Percentiles rank a stretch among this genome's conserved stretches.
phyloP scores from a whole-genome alignment of 2,797 vertebrate species.

The Carapus acus region DNA sequence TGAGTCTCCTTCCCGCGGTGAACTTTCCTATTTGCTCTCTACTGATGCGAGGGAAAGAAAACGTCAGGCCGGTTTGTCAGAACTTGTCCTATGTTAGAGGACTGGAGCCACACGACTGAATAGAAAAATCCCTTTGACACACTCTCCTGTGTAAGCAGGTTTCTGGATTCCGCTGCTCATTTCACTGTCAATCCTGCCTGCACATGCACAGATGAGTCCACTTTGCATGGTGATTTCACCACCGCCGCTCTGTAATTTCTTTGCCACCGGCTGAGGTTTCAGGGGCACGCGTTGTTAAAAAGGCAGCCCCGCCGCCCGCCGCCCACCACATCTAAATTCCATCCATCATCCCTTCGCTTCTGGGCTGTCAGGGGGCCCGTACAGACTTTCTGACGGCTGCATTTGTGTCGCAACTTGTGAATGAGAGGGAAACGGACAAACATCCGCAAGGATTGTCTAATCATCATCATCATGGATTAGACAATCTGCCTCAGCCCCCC shows the following conservation, averaged over 20 bases:
- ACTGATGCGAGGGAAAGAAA: conserved; percentile 5
- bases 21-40: conserved; percentile 4
- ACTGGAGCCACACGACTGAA: conserved; percentile 22
- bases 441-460: conserved; percentile 24
- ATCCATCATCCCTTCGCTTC: conserved; percentile 25
- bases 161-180: conserved; percentile 14
- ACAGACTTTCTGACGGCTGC: conserved; percentile 20
- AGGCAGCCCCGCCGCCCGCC: no score
- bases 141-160: conserved; percentile 13
- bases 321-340: conserved; percentile 29
- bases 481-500: neutral
- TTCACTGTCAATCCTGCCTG: conserved; percentile 35
- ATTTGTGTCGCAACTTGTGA: conserved; percentile 20
- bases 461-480: neutral
- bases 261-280: neutral
- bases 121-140: conserved; percentile 35
- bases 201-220: conserved; percentile 35
- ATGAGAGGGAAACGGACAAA: conserved; percentile 10
- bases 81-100: conserved; percentile 36
- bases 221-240: conserved; percentile 12
- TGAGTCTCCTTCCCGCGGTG: neutral
- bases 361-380: conserved; percentile 42
- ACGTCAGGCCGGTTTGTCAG: conserved; percentile 31
- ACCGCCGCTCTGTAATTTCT: conserved; percentile 2
- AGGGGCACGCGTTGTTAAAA: conserved; percentile 9